Evolutionary conservation across 1,140 invertebrate genomes (phyloP).

Genomic region (Drosophila rhopaloa): DNA sequence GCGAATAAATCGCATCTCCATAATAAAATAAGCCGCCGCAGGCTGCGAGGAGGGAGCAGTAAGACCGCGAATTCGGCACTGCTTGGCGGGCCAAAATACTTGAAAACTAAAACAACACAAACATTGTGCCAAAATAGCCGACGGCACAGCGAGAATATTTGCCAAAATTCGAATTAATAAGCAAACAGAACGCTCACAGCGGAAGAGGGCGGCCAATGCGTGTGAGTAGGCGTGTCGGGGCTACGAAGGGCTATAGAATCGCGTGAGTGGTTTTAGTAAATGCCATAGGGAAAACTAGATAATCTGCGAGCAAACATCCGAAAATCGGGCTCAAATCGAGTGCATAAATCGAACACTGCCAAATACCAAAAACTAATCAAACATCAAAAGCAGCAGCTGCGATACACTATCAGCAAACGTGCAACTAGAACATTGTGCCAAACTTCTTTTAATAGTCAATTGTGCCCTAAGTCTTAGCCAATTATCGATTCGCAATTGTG

Average conservation of each 20-base stretch:
- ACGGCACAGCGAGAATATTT: constrained; percentile 33
- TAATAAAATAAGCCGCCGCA: constrained; percentile 21
- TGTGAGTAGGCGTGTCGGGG: constrained; percentile 1
- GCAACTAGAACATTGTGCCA: not conserved
- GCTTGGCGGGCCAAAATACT: constrained; percentile 31
- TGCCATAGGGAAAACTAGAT: constrained; percentile 7
- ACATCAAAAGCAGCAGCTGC: constrained; percentile 10
- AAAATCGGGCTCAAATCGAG: not conserved
- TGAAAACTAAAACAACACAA: constrained; percentile 45
- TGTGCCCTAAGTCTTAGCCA: not conserved
- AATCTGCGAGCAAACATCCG: constrained; percentile 16
- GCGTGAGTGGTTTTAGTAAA: not conserved
- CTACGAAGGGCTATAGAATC: not conserved
- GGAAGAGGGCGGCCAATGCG: not conserved
- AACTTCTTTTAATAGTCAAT: not conserved
- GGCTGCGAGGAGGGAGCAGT: constrained; percentile 9
- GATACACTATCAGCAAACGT: no score
- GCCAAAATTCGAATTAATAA: constrained; percentile 32
- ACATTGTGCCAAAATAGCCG: constrained; percentile 37
- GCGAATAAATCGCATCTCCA: constrained; percentile 33
- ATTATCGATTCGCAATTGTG: constrained; percentile 11
- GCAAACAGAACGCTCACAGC: constrained; percentile 11
- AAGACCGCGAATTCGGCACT: constrained; percentile 23
- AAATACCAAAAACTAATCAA: constrained; percentile 17
- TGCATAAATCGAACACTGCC: constrained; percentile 6